Evolutionary conservation across 2,888 invertebrate genomes (phyloP), one percentile per base, ranked within the genome.

Genomic region (Drosophila sordidula): DNA sequence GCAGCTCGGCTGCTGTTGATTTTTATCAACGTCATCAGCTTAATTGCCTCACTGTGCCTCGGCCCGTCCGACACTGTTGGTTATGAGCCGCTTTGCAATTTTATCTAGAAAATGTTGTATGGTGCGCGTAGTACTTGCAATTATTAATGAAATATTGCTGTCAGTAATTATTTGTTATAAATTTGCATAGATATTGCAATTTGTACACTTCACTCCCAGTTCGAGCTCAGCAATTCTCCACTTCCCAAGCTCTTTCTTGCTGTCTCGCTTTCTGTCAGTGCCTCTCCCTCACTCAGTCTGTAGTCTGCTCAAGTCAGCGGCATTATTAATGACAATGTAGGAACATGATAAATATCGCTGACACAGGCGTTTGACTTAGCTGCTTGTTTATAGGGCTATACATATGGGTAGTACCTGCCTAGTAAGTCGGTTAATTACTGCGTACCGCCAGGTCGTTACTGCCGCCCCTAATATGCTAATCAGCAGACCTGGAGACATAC

Each of bases 111-210:
- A 89, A 74, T 79, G 67, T 78, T 65, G 45, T 56, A 44, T 18
- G 45, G 65, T 70, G 64, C 55, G 66, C 63, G 49, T 58, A 47
- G 70, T 78, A 74, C 69, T 77, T 71, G 88, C 76, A 85, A 87
- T 89, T 89, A 87, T 78, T 80, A 80, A 89, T 87, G 90, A 90
- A 90, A 86, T 89, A 90, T 89, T 79, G 89, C 80, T 87, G 90
- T 90, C 87, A 87, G 89, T 85, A 89, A 85, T 85, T 85, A 82
- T 82, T 88, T 90, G 90, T 87, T 81, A 83, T 80, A 79, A 90
- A 89, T 89, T 90, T 89, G 90, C 90, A 85, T 89, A 86, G 87
- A 86, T 85, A 90, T 81, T 89, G 90, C 90, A 86, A 86, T 82
- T 86, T 88, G 89, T 79, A 77, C 77, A 85, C 89, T 81, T 87